Evolutionary conservation across 2,797 vertebrate species (phyloP), one percentile per base, ranked within the genome.

Genomic region (Chaunax sp.): DNA sequence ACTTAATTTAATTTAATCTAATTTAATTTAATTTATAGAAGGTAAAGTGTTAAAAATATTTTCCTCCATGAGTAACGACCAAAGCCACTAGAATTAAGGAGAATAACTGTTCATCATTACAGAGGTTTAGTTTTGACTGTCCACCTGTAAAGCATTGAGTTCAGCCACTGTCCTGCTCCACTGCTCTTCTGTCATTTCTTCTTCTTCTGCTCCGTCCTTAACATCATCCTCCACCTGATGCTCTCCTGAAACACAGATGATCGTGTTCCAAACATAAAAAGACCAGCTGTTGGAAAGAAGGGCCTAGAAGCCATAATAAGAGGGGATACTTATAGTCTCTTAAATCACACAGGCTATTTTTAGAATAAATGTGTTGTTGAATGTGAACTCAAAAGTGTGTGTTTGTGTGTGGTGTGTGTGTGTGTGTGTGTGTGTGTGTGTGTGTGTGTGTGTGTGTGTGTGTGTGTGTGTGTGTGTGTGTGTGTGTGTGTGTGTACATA

Each of bases 131-230:
- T 1, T 60, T 23, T 18, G 22, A 45, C 19, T 3, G 7, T 88
- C 85, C 61, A 95, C 94, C 95, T 97, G 95, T 62, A 94, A 89
- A 76, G 96, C 94, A 33, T 94, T 96, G 59, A 96, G 91, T 46
- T 96, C 95, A 33, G 95, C 93, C 76, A 95, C 89, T 0, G 94
- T 94, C 81, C 89, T 93, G 75, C 90, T 93, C 92, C 95, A 93
- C 80, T 97, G 95, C 70, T 96, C 96, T 61, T 97, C 96, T 2
- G 94, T 94, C 92, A 96, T 89, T 73, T 95, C 90, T 60, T 91
- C 85, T 20, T 89, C 88, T 30, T 77, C 78, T 60, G 38, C 83
- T 44, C 87, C 86, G 1, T 56, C 67, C 6, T 26, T 69, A 23
- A 56, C 73, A 0, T 89, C 74, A 43, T 89, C 80, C 22, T 73